A percentile compares a stretch with the other conserved stretches of the same genome.
phyloP scores from a whole-genome alignment of 2,888 invertebrate species.

The Drosophila neonasuta region DNA sequence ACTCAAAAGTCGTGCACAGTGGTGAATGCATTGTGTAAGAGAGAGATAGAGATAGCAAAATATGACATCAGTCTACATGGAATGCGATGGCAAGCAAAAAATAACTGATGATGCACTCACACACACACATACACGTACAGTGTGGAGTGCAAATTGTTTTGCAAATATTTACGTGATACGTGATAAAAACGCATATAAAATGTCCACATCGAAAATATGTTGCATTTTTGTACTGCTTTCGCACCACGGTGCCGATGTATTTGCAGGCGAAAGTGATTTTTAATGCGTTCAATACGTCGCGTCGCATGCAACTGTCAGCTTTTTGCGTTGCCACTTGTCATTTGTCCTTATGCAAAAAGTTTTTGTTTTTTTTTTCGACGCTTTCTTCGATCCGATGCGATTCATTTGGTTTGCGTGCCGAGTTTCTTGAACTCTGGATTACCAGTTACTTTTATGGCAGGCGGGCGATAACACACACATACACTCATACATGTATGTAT shows the following conservation, averaged over 20 bases:
- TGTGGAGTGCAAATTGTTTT: conserved; percentile 11
- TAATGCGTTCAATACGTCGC: conserved; percentile 54
- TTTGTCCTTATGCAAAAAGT: conserved; percentile 58
- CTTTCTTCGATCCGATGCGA: conserved; percentile 42
- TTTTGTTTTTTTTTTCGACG: conserved; percentile 30
- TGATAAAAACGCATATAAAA: conserved; percentile 20
- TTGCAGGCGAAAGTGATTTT: conserved; percentile 53
- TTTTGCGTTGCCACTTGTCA: conserved; percentile 47
- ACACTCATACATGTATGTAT: conserved; percentile 5
- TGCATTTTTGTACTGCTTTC: not conserved
- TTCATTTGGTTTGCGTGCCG: conserved; percentile 47
- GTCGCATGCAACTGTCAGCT: conserved; percentile 44
- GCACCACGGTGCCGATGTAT: conserved; percentile 35
- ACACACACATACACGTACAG: conserved; percentile 26
- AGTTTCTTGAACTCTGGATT: conserved; percentile 66
- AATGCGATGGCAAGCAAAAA: conserved; percentile 28
- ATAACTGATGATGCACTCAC: conserved; percentile 3
- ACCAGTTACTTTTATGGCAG: conserved; percentile 68
- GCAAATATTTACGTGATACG: conserved; percentile 17
- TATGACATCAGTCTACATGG: conserved; percentile 43
- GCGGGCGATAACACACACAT: conserved; percentile 34
- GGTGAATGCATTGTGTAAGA: conserved; percentile 5
- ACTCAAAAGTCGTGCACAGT: conserved; percentile 54
- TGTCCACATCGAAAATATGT: not conserved
- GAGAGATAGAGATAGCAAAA: conserved; percentile 26